Evolutionary conservation across 1,140 invertebrate species (phyloP).

Genomic region (Drosophila persimilis): DNA sequence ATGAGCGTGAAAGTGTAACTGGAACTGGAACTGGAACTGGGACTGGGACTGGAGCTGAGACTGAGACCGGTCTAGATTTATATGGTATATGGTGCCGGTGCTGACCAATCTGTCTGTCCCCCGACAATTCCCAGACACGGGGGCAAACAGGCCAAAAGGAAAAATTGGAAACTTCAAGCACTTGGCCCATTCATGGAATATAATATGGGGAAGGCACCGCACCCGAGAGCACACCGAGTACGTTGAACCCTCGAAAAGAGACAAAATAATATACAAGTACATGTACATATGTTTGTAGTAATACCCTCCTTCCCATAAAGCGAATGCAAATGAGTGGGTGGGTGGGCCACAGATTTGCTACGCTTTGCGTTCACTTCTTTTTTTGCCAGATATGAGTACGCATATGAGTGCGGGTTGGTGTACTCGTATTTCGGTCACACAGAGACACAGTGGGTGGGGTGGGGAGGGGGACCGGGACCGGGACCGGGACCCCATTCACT

Average conservation of each 20-base stretch:
- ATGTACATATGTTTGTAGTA: too few relatives aligned
- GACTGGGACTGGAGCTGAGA: not conserved
- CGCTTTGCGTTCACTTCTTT: constrained; percentile 42
- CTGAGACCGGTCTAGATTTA: constrained; percentile 40
- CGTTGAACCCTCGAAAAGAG: constrained; percentile 39
- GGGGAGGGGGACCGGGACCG: too few relatives aligned
- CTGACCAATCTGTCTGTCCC: constrained; percentile 44
- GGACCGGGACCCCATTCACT: constrained; percentile 54
- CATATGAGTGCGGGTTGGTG: constrained; percentile 36
- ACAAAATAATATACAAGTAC: constrained; percentile 8
- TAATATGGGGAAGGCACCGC: constrained; percentile 28
- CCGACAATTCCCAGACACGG: constrained; percentile 63
- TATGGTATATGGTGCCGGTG: constrained; percentile 31
- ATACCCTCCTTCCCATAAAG: too few relatives aligned
- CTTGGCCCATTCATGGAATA: constrained; percentile 37
- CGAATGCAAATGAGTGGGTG: constrained; percentile 67
- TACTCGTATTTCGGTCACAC: constrained; percentile 66
- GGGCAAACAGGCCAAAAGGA: constrained; percentile 53
- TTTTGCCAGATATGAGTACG: constrained; percentile 45
- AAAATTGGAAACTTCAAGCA: constrained; percentile 55
- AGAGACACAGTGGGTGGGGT: not conserved
- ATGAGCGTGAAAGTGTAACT: constrained; percentile 40
- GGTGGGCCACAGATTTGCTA: constrained; percentile 55
- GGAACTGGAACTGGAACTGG: constrained; percentile 35
- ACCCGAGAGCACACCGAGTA: not conserved